Percentiles rank a stretch among this genome's conserved stretches.
Conservation (phyloP, 1,140 invertebrate genomes). For the Bombus cullumanus region DNA sequence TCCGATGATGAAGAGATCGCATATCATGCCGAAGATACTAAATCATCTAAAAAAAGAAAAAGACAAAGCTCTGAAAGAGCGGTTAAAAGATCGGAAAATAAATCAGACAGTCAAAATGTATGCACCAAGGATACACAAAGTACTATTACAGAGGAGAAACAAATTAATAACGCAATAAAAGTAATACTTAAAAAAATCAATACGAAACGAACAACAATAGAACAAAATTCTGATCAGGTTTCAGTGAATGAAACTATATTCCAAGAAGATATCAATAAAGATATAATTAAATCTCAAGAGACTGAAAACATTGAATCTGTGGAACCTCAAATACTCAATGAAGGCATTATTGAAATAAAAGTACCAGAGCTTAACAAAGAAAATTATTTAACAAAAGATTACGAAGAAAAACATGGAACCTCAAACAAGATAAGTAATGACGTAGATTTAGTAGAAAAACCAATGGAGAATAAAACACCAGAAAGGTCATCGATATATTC, state of each 20-base stretch:
- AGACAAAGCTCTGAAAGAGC: background rate
- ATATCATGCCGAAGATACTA: background rate
- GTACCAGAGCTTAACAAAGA: background rate
- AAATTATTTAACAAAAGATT: background rate
- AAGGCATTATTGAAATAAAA: background rate
- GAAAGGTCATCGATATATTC: slow-evolving; percentile 70
- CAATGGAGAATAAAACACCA: background rate
- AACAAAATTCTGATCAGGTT: background rate
- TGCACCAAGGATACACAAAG: background rate
- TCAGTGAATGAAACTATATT: background rate
- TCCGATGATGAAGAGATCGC: slow-evolving; percentile 27
- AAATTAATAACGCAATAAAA: background rate
- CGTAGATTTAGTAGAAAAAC: background rate
- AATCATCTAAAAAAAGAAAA: slow-evolving; percentile 1
- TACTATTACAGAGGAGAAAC: background rate
- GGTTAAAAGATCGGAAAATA: slow-evolving; percentile 9
- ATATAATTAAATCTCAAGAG: background rate
- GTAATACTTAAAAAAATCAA: background rate
- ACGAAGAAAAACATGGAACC: background rate
- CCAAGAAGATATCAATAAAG: background rate
- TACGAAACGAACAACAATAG: background rate
- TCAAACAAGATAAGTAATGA: background rate
- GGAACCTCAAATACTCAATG: background rate
- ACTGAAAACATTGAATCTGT: background rate
- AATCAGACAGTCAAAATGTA: background rate